phyloP scores from a whole-genome alignment of 1,140 invertebrate genomes.

The Achatina immaculata region DNA sequence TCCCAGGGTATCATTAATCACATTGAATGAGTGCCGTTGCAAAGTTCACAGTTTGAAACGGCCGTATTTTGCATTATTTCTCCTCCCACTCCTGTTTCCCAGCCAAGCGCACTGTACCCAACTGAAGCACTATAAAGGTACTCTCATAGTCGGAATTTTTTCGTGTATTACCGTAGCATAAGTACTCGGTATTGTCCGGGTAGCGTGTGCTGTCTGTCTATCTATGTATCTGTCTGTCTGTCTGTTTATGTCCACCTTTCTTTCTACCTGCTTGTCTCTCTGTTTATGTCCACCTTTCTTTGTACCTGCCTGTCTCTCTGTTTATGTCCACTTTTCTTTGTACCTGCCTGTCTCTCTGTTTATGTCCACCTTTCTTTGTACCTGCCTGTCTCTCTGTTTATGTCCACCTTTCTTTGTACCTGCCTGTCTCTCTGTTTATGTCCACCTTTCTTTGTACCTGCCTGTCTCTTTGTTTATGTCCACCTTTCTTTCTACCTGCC shows the following conservation, averaged over 20 bases:
- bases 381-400: slow-evolving; percentile 4
- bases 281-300: neutral
- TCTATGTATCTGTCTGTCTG: slow-evolving; percentile 19
- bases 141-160: too few species aligned
- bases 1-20: too few species aligned
- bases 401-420: slow-evolving; percentile 12
- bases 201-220: slow-evolving; percentile 3
- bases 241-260: neutral
- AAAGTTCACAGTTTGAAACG: too few species aligned
- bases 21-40: too few species aligned
- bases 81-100: too few species aligned
- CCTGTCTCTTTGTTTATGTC: neutral
- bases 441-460: too few species aligned
- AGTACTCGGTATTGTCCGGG: too few species aligned
- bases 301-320: neutral
- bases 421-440: neutral
- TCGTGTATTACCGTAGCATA: too few species aligned
- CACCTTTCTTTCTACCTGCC: neutral
- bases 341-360: neutral
- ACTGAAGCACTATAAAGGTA: too few species aligned
- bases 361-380: neutral
- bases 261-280: neutral
- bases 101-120: too few species aligned
- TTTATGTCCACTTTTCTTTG: neutral
- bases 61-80: too few species aligned